These are phyloP conservation scores for Gymnarchus niloticus DNA, from an alignment of 2,113 vertebrate species.

Conservation along the genomic window DNA sequence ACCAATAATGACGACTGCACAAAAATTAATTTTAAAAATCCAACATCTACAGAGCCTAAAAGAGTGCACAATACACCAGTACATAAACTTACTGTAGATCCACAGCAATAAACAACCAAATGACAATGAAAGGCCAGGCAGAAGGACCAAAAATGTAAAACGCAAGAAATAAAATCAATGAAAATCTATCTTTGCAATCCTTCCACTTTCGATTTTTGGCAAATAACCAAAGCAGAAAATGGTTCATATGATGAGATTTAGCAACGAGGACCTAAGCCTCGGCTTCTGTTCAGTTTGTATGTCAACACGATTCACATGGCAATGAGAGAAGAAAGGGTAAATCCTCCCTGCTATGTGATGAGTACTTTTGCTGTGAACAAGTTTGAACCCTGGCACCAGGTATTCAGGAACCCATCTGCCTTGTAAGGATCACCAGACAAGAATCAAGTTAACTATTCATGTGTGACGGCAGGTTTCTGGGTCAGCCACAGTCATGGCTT, in stretches of 20 bases:
- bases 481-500: neutral
- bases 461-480: neutral
- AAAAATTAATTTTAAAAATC: neutral
- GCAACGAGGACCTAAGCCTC: constrained; percentile 51
- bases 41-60: neutral
- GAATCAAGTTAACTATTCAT: constrained; percentile 9
- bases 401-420: neutral
- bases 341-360: constrained; percentile 24
- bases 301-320: constrained; percentile 68
- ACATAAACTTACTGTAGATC: neutral
- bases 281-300: constrained; percentile 61
- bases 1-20: neutral
- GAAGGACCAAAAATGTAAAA: neutral
- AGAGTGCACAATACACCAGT: neutral
- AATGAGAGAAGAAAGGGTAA: neutral
- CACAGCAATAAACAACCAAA: neutral
- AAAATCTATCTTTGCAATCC: neutral
- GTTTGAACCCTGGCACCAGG: neutral
- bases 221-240: constrained; percentile 15
- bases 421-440: neutral
- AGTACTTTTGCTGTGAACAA: constrained; percentile 36
- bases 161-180: neutral
- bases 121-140: neutral
- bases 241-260: constrained; percentile 33
- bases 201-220: neutral